phyloP scores from a whole-genome alignment of 2,888 invertebrate species.

The Drosophila stalkeri region DNA sequence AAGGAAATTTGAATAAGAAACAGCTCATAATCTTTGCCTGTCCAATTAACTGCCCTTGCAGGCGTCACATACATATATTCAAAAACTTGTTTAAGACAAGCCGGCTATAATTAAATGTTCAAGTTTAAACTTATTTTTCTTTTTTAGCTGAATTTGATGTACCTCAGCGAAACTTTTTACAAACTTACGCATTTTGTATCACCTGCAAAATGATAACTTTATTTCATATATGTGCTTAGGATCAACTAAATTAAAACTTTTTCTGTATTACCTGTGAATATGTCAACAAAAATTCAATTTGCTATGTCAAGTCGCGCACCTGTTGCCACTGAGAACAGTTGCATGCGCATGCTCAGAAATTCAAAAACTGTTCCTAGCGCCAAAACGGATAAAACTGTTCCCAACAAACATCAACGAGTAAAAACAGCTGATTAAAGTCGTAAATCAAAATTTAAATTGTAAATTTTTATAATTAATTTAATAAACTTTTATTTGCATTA shows the following conservation, averaged over 20 bases:
- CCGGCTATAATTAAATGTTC: conserved; percentile 15
- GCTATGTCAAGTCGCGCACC: conserved; percentile 57
- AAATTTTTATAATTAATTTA: conserved; percentile 52
- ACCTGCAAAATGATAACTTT: background rate
- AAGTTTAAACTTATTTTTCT: background rate
- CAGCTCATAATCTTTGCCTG: conserved; percentile 10
- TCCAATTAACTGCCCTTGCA: conserved; percentile 1
- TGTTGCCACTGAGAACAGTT: conserved; percentile 58
- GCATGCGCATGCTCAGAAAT: conserved; percentile 55
- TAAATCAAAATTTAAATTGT: background rate
- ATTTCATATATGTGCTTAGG: background rate
- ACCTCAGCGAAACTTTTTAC: conserved; percentile 16
- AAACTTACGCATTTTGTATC: conserved; percentile 21
- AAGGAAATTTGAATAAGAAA: conserved; percentile 34
- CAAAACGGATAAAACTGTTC: conserved; percentile 35
- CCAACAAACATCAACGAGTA: conserved; percentile 30
- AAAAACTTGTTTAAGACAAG: conserved; percentile 4
- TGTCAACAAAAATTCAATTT: conserved; percentile 54
- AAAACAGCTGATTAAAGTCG: conserved; percentile 4
- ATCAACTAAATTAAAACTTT: conserved; percentile 19
- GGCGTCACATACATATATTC: background rate
- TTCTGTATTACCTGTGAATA: conserved; percentile 14
- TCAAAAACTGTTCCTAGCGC: conserved; percentile 42
- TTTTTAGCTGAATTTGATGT: background rate
- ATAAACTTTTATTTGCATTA: conserved; percentile 72